Percentiles rank a stretch among this genome's conserved stretches.
Conservation (phyloP, 2,797 vertebrate genomes). For the Emydoidea blandingii region DNA sequence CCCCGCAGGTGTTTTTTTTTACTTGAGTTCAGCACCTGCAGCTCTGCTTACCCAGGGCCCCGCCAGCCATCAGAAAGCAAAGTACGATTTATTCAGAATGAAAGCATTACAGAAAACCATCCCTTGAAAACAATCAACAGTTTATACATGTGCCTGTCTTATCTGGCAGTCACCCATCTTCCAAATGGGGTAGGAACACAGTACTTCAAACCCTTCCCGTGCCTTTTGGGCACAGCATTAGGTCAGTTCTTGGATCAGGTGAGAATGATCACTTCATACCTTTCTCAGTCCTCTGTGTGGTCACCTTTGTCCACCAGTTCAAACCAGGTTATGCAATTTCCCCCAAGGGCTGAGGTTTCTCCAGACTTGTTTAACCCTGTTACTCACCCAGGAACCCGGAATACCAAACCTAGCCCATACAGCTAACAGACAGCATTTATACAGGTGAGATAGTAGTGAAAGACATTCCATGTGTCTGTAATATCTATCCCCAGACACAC, state of each 20-base stretch:
- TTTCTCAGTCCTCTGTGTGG: neutral
- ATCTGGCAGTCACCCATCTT: neutral
- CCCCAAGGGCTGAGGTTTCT: neutral
- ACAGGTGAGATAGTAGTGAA: neutral
- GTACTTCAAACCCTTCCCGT: neutral
- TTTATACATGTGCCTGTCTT: neutral
- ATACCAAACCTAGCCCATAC: neutral
- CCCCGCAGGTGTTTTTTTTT: too few species aligned
- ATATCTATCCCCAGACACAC: neutral
- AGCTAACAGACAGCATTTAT: neutral
- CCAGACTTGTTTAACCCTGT: neutral
- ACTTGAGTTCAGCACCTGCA: neutral
- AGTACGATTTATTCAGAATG: neutral
- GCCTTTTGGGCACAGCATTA: neutral
- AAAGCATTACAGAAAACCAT: neutral
- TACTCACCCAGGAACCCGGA: neutral
- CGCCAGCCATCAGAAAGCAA: neutral
- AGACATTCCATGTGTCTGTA: neutral
- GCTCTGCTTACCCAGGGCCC: neutral
- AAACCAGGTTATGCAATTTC: neutral
- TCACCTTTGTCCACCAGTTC: neutral
- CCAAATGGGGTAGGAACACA: neutral
- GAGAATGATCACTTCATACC: neutral
- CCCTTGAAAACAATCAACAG: neutral
- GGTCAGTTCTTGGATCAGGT: neutral